Conservation (phyloP, 2,888 invertebrate species). For the Megamerina dolium region DNA sequence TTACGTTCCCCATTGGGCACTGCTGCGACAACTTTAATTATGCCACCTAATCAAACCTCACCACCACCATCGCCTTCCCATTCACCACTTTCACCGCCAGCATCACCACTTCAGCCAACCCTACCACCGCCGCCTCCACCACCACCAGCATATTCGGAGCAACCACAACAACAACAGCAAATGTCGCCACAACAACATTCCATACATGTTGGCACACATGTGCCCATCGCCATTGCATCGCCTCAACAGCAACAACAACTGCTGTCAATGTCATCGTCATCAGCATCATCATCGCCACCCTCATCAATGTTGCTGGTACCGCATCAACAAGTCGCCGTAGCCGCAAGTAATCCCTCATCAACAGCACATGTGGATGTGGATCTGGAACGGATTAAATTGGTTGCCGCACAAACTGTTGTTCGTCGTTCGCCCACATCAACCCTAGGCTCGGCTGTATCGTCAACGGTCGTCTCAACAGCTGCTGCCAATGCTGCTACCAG, state of each 20-base stretch:
- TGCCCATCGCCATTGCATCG: too few relatives aligned
- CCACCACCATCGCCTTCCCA: constrained; percentile 20
- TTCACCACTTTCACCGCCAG: constrained; percentile 40
- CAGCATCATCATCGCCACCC: constrained; percentile 24
- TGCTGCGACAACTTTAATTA: not conserved
- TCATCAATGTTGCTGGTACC: constrained; percentile 18
- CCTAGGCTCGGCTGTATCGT: constrained; percentile 22
- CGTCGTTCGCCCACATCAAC: constrained; percentile 28
- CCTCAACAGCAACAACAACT: constrained; percentile 21
- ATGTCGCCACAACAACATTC: constrained; percentile 19
- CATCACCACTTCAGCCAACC: constrained; percentile 31
- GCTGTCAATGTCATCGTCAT: constrained; percentile 22
- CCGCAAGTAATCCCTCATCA: constrained; percentile 12
- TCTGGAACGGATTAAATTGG: constrained; percentile 48
- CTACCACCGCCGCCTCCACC: too few relatives aligned
- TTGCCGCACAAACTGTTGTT: constrained; percentile 39
- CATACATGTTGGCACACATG: constrained; percentile 9
- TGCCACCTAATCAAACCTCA: constrained; percentile 4
- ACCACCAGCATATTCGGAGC: constrained; percentile 23
- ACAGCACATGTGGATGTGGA: constrained; percentile 37
- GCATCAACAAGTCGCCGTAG: constrained; percentile 12
- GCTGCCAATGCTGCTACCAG: constrained; percentile 22
- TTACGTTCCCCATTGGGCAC: constrained; percentile 25
- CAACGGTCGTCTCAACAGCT: constrained; percentile 13
- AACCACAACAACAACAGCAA: constrained; percentile 24